These are phyloP conservation scores for Meandrusa payeni DNA, from an alignment of 2,888 invertebrate species.

Conservation along the genomic window DNA sequence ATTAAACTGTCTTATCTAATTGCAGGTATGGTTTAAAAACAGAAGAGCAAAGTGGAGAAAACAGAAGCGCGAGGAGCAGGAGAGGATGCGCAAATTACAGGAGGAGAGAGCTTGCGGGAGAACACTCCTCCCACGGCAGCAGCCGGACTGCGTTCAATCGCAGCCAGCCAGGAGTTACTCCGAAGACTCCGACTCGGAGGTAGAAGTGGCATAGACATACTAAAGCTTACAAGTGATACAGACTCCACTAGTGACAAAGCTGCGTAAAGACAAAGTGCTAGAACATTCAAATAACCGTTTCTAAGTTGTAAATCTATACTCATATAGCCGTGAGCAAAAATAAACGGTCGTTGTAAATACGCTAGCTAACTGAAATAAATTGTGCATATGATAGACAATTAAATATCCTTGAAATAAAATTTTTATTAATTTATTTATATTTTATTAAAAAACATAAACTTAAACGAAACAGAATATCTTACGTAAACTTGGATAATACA, in stretches of 20 bases:
- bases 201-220: slow-evolving; percentile 87
- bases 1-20: slow-evolving; percentile 30
- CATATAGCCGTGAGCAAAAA: too few species aligned
- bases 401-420: too few species aligned
- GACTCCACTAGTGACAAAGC: slow-evolving; percentile 16
- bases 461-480: too few species aligned
- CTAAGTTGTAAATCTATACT: slow-evolving; percentile 24
- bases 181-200: slow-evolving; percentile 89
- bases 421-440: too few species aligned
- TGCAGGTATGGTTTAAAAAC: slow-evolving; percentile 98
- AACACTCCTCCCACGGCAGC: slow-evolving; percentile 51
- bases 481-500: too few species aligned
- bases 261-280: slow-evolving; percentile 12
- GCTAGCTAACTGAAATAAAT: too few species aligned
- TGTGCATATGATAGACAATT: too few species aligned
- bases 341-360: too few species aligned
- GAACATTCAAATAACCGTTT: slow-evolving; percentile 5
- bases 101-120: slow-evolving; percentile 84
- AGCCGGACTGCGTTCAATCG: slow-evolving; percentile 39
- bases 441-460: too few species aligned
- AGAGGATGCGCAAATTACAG: slow-evolving; percentile 89
- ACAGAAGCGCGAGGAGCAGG: slow-evolving; percentile 94
- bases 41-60: slow-evolving; percentile 97
- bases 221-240: slow-evolving; percentile 13
- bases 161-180: slow-evolving; percentile 82